Conservation (phyloP, 2,888 invertebrate species). For the Microctonus hyperodae region DNA sequence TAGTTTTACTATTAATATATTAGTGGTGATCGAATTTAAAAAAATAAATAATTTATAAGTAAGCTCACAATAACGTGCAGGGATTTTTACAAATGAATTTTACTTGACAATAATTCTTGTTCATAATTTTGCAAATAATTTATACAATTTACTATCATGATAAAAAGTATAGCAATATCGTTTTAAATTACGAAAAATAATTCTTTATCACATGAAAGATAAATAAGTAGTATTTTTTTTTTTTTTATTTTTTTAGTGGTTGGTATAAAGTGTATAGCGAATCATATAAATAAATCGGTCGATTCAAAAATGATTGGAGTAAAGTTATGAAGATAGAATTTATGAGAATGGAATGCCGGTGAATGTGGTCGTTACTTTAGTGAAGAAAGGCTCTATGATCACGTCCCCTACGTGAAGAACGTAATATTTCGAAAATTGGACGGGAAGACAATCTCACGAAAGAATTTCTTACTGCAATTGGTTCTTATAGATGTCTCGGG, state of each 20-base stretch:
- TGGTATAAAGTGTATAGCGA: not conserved
- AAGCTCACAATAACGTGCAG: too few relatives aligned
- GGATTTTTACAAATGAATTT: too few relatives aligned
- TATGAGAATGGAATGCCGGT: not conserved
- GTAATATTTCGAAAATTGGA: conserved; percentile 29
- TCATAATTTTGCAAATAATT: too few relatives aligned
- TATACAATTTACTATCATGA: too few relatives aligned
- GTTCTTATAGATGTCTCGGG: not conserved
- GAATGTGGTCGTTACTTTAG: not conserved
- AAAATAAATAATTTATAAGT: too few relatives aligned
- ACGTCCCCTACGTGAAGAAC: not conserved
- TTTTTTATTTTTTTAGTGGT: not conserved
- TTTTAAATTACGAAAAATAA: too few relatives aligned
- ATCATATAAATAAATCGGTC: not conserved
- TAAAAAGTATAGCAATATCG: too few relatives aligned
- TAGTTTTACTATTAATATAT: too few relatives aligned
- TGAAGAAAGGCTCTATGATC: not conserved
- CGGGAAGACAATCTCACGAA: conserved; percentile 21
- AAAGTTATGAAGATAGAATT: not conserved
- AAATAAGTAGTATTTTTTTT: not conserved
- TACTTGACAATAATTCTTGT: too few relatives aligned
- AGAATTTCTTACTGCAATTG: conserved; percentile 12
- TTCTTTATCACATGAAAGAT: not conserved
- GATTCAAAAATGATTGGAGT: not conserved
- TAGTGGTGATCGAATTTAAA: too few relatives aligned